phyloP scores from a whole-genome alignment of 2,113 vertebrate species.

The Polyodon spathula region DNA sequence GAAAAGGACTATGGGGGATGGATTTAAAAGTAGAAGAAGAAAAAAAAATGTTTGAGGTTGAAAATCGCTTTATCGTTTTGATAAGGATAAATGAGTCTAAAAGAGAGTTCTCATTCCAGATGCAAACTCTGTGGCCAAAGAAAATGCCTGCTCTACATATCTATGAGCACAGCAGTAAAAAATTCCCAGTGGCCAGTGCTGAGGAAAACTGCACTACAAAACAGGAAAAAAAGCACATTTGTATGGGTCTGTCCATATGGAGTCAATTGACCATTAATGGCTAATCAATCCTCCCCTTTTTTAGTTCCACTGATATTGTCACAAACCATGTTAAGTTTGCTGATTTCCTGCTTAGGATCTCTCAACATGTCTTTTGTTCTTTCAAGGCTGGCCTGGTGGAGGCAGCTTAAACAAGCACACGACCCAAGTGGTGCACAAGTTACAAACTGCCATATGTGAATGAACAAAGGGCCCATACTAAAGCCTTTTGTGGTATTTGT shows the following conservation, averaged over 20 bases:
- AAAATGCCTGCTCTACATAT: slow-evolving; percentile 33
- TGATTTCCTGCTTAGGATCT: slow-evolving; percentile 73
- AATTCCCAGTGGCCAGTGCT: slow-evolving; percentile 64
- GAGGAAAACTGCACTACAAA: slow-evolving; percentile 63
- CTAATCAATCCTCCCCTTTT: slow-evolving; percentile 72
- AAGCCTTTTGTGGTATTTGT: slow-evolving; percentile 82
- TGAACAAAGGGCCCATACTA: slow-evolving; percentile 74
- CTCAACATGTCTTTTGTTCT: slow-evolving; percentile 80
- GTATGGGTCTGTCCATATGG: slow-evolving; percentile 69
- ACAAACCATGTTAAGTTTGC: slow-evolving; percentile 73
- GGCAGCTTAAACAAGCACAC: slow-evolving; percentile 75
- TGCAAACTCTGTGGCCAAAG: neutral
- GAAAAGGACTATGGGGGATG: too few relatives aligned
- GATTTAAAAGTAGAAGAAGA: neutral
- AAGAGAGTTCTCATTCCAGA: slow-evolving; percentile 16
- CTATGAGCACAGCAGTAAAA: slow-evolving; percentile 54
- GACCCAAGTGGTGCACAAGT: slow-evolving; percentile 57
- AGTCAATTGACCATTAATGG: slow-evolving; percentile 72
- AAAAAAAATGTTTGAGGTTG: neutral
- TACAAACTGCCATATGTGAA: slow-evolving; percentile 76
- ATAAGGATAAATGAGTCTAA: neutral
- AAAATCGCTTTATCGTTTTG: neutral
- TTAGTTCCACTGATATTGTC: slow-evolving; percentile 72
- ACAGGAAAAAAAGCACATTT: slow-evolving; percentile 42
- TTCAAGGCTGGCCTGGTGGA: slow-evolving; percentile 61